Evolutionary conservation across 2,888 invertebrate species (phyloP), one percentile per base, ranked within the genome.

Genomic region (Agonum fuliginosum): DNA sequence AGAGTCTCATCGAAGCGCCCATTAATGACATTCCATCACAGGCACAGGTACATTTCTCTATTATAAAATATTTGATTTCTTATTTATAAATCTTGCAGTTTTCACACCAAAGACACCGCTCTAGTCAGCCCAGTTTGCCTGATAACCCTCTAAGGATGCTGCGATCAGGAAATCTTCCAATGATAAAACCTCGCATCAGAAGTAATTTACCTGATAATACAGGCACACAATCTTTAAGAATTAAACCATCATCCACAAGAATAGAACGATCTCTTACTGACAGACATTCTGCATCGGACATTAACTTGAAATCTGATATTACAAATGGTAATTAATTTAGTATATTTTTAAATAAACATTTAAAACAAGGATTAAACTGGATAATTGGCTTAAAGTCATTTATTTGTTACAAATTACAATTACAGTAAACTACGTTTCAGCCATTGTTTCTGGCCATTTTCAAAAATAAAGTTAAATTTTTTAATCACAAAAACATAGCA

Each of bases 1-100:
- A 95, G 83, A 94, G 95, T 82, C 89, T 99, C 70, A 96, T 99
- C 73, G 97, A 97, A 84, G 87, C 88, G 81, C 87, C 88, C 3
- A 83, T 48, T 20, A 80, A 83, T 78, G 86, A 86, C 79, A 83
- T 85, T 43, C 79, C 78, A 1, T 65, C 77, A 34, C 77, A 77
- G 37, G 70, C 85, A 12, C 86, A 86, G 84, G 87, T 87, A n/a
- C n/a, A 83, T 79, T 81, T 70, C 37, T 30, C 8, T 37, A n/a
- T n/a, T 20, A 41, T n/a, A 67, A 67, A 41, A 6, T 67, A 19
- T 20, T 46, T 70, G 0, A 20, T 46, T 70, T 27, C 27, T 70
- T 22, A 46, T 43, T 46, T 43, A 1, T 19, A 41, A 12, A 27
- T 70, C 10, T 30, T 30, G 2, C 46, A 77, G 70, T 77, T 70